phyloP scores from a whole-genome alignment of 2,113 vertebrate species.

The Psophia crepitans region DNA sequence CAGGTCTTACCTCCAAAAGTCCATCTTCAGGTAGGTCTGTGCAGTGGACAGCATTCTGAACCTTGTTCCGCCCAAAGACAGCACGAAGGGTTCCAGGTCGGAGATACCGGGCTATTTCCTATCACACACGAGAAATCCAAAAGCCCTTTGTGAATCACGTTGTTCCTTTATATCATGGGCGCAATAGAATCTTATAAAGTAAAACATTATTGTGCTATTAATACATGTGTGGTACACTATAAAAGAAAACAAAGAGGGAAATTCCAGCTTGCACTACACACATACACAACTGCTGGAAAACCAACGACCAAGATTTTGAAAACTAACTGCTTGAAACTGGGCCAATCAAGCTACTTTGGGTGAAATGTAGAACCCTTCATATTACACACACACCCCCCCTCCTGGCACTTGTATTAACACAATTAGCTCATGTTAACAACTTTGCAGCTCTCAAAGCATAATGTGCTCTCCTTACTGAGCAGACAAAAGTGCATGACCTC shows the following conservation, averaged over 20 bases:
- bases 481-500: neutral
- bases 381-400: neutral
- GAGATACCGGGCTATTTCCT: constrained; percentile 90
- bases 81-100: constrained; percentile 87
- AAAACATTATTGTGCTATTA: neutral
- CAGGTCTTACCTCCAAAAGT: constrained; percentile 84
- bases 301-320: neutral
- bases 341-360: neutral
- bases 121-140: constrained; percentile 3
- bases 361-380: neutral
- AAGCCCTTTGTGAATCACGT: neutral
- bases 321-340: neutral
- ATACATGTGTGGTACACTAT: neutral
- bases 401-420: neutral
- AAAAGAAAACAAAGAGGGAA: neutral
- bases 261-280: neutral
- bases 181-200: neutral
- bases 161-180: neutral
- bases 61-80: constrained; percentile 85
- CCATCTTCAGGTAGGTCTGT: constrained; percentile 93
- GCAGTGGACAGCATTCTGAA: constrained; percentile 92
- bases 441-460: neutral
- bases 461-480: neutral
- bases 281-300: neutral
- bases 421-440: neutral